Base-by-base conservation (phyloP, 2,888 invertebrate species). In the Rhorus exstirpatorius region DNA sequence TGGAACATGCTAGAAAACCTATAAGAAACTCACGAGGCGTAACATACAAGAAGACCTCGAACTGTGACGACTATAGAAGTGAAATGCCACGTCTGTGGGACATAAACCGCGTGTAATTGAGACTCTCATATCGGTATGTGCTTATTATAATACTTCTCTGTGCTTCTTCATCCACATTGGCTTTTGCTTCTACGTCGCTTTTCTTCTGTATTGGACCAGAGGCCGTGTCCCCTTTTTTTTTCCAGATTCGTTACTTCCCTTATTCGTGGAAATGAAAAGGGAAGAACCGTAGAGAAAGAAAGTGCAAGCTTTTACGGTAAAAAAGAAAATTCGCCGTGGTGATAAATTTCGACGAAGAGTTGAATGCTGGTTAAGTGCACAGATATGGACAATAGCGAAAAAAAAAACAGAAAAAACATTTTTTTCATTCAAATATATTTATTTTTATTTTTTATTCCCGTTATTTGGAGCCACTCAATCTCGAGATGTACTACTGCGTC, bases 11-110 rank as follows among this genome's bases (percentile, higher is more conserved):
- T 79, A 63, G 55, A 55, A 65, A 44, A 72, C 72, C 55, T 26
- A 24, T 55, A 70, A 70, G 46, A 79, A 72, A 72, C 58, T 79
- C 58, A 49, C 35, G 46, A 38, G 49, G 79, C 72, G 58, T 79
- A 46, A 67, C 65, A 26, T 61, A 53, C 26, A 41, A 60, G 55
- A 53, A 71, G 70, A 63, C 55, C 49, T 58, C 26, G 70, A 58
- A 71, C 44, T 71, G 58, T 77, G 70, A 74, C 68, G 68, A 80
- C 78, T 75, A 35, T 7, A n/a, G n/a, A 75, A 75, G 61, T 70
- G 70, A 76, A 81, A 82, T 84, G 83, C 71, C 75, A 72, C 78
- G 72, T 51, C 55, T 72, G 72, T 81, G 81, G 77, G 77, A 77
- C 67, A 71, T 53, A 53, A n/a, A 72, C 12, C 21, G 21, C 38